Evolutionary conservation across 2,113 vertebrate genomes (phyloP), one percentile per base, ranked within the genome.

Genomic region (Amphiprion percula): DNA sequence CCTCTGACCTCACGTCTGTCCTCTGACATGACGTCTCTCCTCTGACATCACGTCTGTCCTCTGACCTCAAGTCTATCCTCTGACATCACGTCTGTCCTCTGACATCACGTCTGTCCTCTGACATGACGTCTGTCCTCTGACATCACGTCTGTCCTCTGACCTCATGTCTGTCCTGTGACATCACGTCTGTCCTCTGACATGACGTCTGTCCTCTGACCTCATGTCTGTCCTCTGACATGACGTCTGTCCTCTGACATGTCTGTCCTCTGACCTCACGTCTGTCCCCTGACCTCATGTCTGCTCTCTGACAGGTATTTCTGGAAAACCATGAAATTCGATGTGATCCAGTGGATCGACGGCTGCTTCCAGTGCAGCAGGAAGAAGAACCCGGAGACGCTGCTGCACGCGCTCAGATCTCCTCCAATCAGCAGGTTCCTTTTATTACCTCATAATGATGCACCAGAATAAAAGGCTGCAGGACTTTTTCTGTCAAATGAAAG

Each of bases 321-420:
- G 91, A 90, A 84, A 50, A 90, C 89, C 12, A 92, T 94, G 91
- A 87, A 62, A 14, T 26, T 81, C 0, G 91, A 93, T 4, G 85
- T 94, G 79, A 41, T 81, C 4, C 79, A 89, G 80, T 93, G 91
- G 93, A 89, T 94, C 86, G 52, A 80, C 61, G 78, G 41, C 72
- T 94, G 93, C 63, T 68, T 66, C 0, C 63, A 74, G 61, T 93
- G 92, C 83, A 88, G 72, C 72, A 39, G 54, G 26, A 87, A 69
- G 60, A 87, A 41, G 28, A n/a, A 46, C 33, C 15, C 37, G 0
- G 37, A 39, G 54, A 23, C 37, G 6, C 70, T 16, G 16, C 73
- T 67, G 58, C 62, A 58, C 52, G n/a, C 14, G 30, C 44, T 67
- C 15, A 52, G 9, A 0, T 67, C 80, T 7, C 53, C 68, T 1